These are phyloP conservation scores for Patella ulyssiponensis DNA, from an alignment of 2,888 invertebrate genomes.

Conservation along the genomic window DNA sequence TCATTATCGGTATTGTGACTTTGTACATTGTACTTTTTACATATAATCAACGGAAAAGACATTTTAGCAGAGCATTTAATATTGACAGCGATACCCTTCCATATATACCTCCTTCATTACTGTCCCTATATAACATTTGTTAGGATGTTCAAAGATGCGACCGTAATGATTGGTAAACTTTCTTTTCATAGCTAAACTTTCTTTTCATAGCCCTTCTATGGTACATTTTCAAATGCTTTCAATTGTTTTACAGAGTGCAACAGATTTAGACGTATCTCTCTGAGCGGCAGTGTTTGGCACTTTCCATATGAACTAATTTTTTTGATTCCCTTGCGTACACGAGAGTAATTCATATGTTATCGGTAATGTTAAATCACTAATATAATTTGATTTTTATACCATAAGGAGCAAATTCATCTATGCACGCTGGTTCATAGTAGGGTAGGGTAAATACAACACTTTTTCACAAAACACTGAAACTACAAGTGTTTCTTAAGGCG, in stretches of 20 bases:
- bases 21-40: too few relatives aligned
- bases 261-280: not conserved
- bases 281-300: not conserved
- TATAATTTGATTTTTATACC: constrained; percentile 13
- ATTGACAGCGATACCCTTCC: too few relatives aligned
- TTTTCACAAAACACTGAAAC: too few relatives aligned
- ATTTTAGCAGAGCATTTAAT: too few relatives aligned
- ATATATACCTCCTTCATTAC: constrained; percentile 23
- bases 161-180: constrained; percentile 14
- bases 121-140: not conserved
- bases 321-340: not conserved
- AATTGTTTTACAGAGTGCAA: not conserved
- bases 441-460: too few relatives aligned
- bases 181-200: constrained; percentile 23
- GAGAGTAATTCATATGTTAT: not conserved
- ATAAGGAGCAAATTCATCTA: constrained; percentile 20
- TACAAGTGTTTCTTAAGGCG: too few relatives aligned
- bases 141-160: not conserved
- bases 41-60: too few relatives aligned
- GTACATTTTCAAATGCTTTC: constrained; percentile 17
- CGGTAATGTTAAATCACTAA: not conserved
- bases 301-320: constrained; percentile 13
- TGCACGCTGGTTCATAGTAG: constrained; percentile 17
- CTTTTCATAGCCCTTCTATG: constrained; percentile 24
- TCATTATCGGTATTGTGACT: too few relatives aligned